Base-by-base conservation (phyloP, 2,113 vertebrate species). In the Serilophus lunatus region DNA sequence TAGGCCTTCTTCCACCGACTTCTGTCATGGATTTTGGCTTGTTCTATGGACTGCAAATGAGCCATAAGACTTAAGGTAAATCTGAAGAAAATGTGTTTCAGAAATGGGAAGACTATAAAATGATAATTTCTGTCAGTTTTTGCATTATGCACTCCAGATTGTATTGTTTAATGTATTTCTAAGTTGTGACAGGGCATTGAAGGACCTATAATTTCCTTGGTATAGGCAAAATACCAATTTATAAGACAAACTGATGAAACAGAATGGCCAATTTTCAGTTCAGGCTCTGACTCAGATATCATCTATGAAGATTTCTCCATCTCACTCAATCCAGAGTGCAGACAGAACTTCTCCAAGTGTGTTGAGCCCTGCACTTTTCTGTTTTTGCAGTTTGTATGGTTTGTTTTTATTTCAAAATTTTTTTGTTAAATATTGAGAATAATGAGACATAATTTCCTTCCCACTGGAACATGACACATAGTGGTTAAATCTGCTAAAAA, bases 381-480 rank as follows among this genome's bases (percentile, higher is more conserved):
- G 29, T 1, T 83, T 81, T 63, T 87, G 38, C 23, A 47, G 10
- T 6, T 54, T 38, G 7, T 29, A 28, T 61, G 13, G 24, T 88
- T 94, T 82, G n/a, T 60, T 82, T 25, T 71, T 82, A 70, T 75
- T 88, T 88, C 64, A 86, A 66, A 57, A 1, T 0, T 19, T 90
- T 42, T 76, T 90, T 80, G 42, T 90, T 86, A 88, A 77, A 86
- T 90, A 80, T 38, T 74, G 35, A 76, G 47, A 77, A 85, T 50
- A 57, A 38, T 24, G 49, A 72, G 26, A n/a, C 4, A 64, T 15
- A 53, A 42, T 64, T 87, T 91, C 84, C 57, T 79, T 81, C 57
- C 44, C 49, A 45, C 15, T 60, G 36, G 10, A 16, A 57, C 24
- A 59, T 78, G 66, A 81, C 22, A 44, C 22, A 18, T 3, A 75